Conservation (phyloP, 2,888 invertebrate genomes). For the Camponotus fellah region DNA sequence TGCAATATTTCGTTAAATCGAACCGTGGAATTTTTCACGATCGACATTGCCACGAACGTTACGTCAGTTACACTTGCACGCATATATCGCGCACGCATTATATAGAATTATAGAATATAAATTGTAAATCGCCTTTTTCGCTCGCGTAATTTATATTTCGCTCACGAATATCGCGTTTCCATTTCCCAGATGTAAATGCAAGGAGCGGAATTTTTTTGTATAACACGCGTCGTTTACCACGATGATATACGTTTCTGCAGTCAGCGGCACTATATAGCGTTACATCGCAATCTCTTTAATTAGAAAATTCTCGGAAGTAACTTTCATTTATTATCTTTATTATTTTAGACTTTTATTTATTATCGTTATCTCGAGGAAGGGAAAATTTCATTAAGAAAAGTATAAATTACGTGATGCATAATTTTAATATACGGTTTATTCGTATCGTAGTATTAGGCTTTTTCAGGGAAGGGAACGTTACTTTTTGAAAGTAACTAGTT, state of each 20-base stretch:
- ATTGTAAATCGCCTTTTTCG: background rate
- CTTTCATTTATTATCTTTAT: background rate
- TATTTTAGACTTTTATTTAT: slow-evolving; percentile 1
- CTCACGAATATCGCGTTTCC: background rate
- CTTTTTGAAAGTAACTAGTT: too few relatives aligned
- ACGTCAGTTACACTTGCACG: background rate
- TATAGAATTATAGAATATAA: background rate
- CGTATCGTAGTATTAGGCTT: background rate
- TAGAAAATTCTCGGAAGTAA: slow-evolving; percentile 6
- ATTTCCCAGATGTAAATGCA: slow-evolving; percentile 21
- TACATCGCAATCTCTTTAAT: background rate
- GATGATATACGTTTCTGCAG: background rate
- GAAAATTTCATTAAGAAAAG: background rate
- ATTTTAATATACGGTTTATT: background rate
- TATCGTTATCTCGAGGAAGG: background rate
- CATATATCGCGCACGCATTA: background rate
- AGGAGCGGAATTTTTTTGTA: slow-evolving; percentile 6
- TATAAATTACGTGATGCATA: background rate
- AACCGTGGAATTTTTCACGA: background rate
- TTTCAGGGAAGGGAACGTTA: too few relatives aligned
- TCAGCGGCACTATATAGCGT: background rate
- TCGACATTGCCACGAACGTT: background rate
- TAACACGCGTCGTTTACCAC: background rate
- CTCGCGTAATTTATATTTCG: slow-evolving; percentile 1
- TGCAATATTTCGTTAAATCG: background rate